Evolutionary conservation across 2,797 vertebrate species (phyloP), one percentile per base, ranked within the genome.

Genomic region (Prionace glauca): DNA sequence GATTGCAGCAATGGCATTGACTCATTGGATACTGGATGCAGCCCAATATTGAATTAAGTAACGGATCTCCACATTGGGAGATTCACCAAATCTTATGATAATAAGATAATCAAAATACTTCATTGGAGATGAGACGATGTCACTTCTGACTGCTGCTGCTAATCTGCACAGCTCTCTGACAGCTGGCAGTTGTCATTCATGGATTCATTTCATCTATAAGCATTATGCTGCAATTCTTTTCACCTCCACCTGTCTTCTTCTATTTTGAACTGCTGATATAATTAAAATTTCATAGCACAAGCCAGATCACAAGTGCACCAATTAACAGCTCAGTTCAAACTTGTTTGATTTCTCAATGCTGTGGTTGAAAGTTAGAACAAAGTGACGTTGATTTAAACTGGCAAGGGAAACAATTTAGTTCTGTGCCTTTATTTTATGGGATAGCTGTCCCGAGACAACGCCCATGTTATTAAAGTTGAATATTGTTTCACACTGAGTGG

Each of bases 101-200:
- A 91, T 60, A 65, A 36, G n/a, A 90, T 62, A 90, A 90, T 92
- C n/a, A 9, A 92, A 92, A 92, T 36, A 41, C 16, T 67, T 91
- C 7, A n/a, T 92, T 67, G 62, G n/a, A 20, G 62, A 24, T 67
- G n/a, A 11, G 67, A 20, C 41, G 20, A 36, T 41, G 65, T 36
- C 20, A 67, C 69, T 92, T 1, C 62, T 41, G 20, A 36, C 62
- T 92, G 60, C 32, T 92, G 32, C 2, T 92, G 62, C 2, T 90
- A 60, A 62, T 90, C 24, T 90, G 5, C 56, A 62, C 60, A 50
- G 90, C 90, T 41, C 20, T 69, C n/a, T 69, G n/a, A 69, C 90
- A 92, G 18, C 81, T 84, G 81, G 18, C 36, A 84, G 18, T 45
- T 84, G 8, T 84, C 7, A 84, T 84, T 84, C 90, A n/a, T 67